Conservation (phyloP, 2,797 vertebrate genomes). For the Anabacerthia variegaticeps region DNA sequence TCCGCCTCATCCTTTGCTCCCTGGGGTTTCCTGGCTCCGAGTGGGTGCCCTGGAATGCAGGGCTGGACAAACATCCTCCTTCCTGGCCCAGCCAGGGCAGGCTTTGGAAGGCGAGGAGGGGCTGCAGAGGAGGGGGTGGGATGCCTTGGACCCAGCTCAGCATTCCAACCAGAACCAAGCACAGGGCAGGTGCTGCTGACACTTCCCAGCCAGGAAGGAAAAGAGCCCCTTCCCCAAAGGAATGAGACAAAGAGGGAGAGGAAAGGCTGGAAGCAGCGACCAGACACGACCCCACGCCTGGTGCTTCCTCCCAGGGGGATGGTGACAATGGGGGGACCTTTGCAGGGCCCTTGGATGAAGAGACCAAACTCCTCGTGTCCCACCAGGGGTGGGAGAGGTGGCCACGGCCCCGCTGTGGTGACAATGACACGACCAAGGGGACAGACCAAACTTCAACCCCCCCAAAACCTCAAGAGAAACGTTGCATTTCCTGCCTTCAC, state of each 20-base stretch:
- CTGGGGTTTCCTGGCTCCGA: background rate
- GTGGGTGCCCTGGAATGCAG: background rate
- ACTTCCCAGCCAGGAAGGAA: background rate
- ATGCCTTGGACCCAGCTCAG: background rate
- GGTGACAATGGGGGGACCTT: accelerated
- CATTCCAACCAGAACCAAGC: background rate
- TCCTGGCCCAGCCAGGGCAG: background rate
- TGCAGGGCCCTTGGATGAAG: background rate
- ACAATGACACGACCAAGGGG: background rate
- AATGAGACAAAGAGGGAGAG: background rate
- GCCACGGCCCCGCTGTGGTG: accelerated
- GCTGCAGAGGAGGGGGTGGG: background rate
- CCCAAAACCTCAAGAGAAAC: background rate
- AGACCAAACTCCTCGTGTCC: accelerated
- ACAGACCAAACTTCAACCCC: background rate
- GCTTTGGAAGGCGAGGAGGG: background rate
- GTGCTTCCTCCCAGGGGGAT: background rate
- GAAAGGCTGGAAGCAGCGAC: background rate
- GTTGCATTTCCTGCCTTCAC: background rate
- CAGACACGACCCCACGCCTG: background rate
- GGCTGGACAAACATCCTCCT: background rate
- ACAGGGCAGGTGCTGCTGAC: background rate
- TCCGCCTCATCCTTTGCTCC: background rate
- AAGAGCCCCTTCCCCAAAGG: background rate
- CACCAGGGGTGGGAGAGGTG: background rate